Base-by-base conservation (phyloP, 2,888 invertebrate species). In the Himalopsyche anomala region DNA sequence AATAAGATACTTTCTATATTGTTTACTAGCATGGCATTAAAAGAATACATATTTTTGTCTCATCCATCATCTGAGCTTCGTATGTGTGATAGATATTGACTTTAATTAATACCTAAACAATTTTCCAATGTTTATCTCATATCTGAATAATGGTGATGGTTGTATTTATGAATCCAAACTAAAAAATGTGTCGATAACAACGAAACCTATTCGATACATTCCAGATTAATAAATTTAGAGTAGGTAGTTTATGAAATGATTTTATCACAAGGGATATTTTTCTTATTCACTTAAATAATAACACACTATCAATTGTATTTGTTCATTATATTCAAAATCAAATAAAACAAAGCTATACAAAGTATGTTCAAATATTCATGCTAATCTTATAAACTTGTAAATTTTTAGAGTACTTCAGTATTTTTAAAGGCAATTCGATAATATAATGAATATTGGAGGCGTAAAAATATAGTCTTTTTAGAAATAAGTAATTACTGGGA, bases 131-230 rank as follows among this genome's bases (percentile, higher is more conserved):
- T 92, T 92, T 93, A 62, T 62, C 91, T 92, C 92, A 92, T 92
- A 90, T 90, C 19, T 80, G 55, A 92, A 92, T 91, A 90, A 93
- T 92, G 93, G 93, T 93, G 93, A 92, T 93, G 93, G 93, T 93
- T 93, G 93, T 92, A 91, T 90, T 90, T 87, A 54, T 54, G 82
- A 79, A 83, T 82, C 74, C 11, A 62, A 80, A n/a, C 38, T 84
- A 80, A 19, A 38, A 69, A 38, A 83, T 83, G 19, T 62, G 62
- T 62, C 62, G 6, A 62, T 11, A 62, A 62, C 62, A 62, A 19
- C 89, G 89, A 89, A 88, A 87, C 87, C 89, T 85, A 87, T 88
- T 88, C 88, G 83, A 84, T 79, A 51, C 82, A 84, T 62, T 62
- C 62, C 62, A 62, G 62, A 62, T 19, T 15, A 1, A 62, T 19